phyloP scores from a whole-genome alignment of 2,113 vertebrate genomes.

The Malurus alboscapulatus region DNA sequence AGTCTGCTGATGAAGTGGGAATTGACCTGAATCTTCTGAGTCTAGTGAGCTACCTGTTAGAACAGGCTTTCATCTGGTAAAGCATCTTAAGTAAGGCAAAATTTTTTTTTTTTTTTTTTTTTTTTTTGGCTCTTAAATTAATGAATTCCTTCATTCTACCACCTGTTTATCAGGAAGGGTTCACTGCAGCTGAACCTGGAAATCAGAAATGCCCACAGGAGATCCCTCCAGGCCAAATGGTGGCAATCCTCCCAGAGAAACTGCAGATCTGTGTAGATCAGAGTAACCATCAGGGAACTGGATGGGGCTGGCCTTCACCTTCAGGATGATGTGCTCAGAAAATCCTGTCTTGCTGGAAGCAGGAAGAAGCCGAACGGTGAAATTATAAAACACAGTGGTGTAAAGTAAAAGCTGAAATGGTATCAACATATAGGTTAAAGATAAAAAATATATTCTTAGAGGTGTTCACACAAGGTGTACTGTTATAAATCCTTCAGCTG shows the following conservation, averaged over 20 bases:
- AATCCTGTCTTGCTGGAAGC: not conserved
- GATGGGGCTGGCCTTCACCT: not conserved
- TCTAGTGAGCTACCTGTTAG: not conserved
- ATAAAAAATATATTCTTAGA: constrained; percentile 9
- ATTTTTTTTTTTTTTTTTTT: not conserved
- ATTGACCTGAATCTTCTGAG: not conserved
- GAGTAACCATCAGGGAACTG: not conserved
- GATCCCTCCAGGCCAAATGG: not conserved
- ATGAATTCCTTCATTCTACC: not conserved
- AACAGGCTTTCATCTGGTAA: not conserved
- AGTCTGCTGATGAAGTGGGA: not conserved
- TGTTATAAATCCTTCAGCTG: constrained; percentile 31
- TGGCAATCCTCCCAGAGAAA: not conserved
- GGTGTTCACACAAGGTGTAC: not conserved
- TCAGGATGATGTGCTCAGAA: not conserved
- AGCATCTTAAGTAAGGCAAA: not conserved
- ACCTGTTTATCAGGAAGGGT: not conserved
- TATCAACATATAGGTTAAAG: constrained; percentile 23
- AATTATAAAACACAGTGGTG: not conserved
- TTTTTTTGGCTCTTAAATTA: not conserved
- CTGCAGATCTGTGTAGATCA: not conserved
- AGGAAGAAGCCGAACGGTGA: not conserved
- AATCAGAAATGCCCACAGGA: not conserved
- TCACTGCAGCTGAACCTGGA: not conserved
- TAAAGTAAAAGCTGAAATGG: not conserved